Evolutionary conservation across 2,888 invertebrate genomes (phyloP).

Genomic region (Mimumesa dahlbomi): DNA sequence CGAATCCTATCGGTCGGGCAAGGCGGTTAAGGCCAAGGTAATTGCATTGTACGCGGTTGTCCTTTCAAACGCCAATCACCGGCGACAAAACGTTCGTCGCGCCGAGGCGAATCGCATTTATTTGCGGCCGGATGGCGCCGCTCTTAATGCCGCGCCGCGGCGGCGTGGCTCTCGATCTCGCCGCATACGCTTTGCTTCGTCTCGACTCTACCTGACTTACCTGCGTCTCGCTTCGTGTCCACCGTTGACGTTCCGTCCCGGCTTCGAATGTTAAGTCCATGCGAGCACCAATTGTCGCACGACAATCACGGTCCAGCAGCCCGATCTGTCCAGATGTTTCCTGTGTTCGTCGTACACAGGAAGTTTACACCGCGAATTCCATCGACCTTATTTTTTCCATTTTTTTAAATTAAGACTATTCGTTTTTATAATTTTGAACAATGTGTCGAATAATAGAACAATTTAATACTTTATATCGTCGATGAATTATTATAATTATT

Average conservation of each 20-base stretch:
- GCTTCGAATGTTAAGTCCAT: neutral
- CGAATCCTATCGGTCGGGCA: conserved; percentile 58
- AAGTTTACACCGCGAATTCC: too few species aligned
- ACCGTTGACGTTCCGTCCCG: conserved; percentile 23
- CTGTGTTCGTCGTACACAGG: too few species aligned
- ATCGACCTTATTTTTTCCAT: neutral
- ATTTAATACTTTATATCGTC: conserved; percentile 29
- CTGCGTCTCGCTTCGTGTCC: conserved; percentile 4
- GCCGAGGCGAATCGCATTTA: conserved; percentile 72
- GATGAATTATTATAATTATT: conserved; percentile 36
- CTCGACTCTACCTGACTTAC: neutral
- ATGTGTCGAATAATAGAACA: neutral
- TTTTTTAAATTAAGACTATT: too few species aligned
- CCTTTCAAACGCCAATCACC: conserved; percentile 80
- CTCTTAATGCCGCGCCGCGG: conserved; percentile 54
- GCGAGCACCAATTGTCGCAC: neutral
- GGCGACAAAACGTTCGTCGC: conserved; percentile 79
- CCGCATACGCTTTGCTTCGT: conserved; percentile 20
- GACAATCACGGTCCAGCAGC: conserved; percentile 4
- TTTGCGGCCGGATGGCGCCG: conserved; percentile 59
- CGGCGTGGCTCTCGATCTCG: conserved; percentile 49
- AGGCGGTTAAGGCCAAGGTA: conserved; percentile 75
- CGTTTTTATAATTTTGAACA: neutral
- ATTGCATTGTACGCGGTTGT: conserved; percentile 79
- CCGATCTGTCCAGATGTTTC: neutral